phyloP scores from a whole-genome alignment of 2,888 invertebrate genomes.

The Melipona beecheii region DNA sequence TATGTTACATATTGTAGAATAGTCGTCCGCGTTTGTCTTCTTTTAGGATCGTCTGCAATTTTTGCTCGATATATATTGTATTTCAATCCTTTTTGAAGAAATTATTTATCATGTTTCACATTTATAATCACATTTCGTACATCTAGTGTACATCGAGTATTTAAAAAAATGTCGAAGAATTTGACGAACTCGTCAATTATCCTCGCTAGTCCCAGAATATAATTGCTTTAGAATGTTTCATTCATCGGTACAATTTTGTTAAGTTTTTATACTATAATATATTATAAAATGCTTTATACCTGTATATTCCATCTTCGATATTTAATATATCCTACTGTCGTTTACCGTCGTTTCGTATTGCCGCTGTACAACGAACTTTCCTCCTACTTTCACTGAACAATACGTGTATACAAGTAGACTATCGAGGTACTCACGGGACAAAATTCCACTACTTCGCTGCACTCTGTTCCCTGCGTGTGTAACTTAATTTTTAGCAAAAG shows the following conservation, averaged over 20 bases:
- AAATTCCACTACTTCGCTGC: slow-evolving; percentile 9
- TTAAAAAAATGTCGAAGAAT: background rate
- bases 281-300: background rate
- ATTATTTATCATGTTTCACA: background rate
- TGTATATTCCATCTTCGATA: background rate
- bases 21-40: background rate
- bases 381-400: background rate
- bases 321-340: background rate
- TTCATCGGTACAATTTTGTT: background rate
- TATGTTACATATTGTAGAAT: background rate
- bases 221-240: background rate
- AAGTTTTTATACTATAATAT: background rate
- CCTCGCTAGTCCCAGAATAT: background rate
- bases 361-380: slow-evolving; percentile 34
- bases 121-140: background rate
- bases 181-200: background rate
- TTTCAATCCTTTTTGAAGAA: background rate
- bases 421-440: background rate
- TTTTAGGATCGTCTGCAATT: background rate
- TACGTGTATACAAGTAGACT: background rate
- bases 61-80: background rate
- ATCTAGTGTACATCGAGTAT: background rate
- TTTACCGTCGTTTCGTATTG: background rate
- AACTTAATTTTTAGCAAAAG: slow-evolving; percentile 29
- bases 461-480: background rate